Conservation (phyloP, 2,888 invertebrate species). For the Drosophila cognata region DNA sequence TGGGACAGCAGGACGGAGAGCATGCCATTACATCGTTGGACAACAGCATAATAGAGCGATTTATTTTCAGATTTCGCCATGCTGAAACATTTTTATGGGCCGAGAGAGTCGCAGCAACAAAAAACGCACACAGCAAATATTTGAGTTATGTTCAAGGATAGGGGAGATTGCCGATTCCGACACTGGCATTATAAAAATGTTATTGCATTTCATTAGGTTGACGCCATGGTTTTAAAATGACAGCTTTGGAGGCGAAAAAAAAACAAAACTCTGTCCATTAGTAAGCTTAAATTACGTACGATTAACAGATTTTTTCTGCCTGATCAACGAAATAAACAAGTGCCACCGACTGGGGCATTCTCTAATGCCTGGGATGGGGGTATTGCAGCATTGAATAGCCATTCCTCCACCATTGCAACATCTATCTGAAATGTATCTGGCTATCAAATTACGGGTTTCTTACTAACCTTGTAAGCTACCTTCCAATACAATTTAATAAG, state of each 20-base stretch:
- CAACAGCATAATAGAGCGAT: constrained; percentile 64
- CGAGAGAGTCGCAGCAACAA: constrained; percentile 4
- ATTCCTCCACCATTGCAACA: neutral
- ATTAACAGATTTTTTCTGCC: constrained; percentile 5
- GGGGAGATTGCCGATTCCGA: constrained; percentile 1
- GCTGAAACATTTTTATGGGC: constrained; percentile 36
- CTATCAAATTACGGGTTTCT: neutral
- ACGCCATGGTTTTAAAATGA: constrained; percentile 18
- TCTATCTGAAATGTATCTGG: neutral
- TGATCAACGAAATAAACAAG: constrained; percentile 1
- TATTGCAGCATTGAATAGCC: neutral
- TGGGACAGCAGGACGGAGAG: neutral
- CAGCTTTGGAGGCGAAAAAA: neutral
- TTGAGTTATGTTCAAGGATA: constrained; percentile 51
- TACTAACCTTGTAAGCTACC: neutral
- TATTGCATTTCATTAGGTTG: constrained; percentile 61
- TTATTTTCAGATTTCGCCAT: constrained; percentile 62
- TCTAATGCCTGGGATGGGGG: neutral
- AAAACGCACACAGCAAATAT: constrained; percentile 47
- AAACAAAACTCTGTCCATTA: neutral
- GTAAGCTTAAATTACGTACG: neutral
- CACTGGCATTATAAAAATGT: constrained; percentile 58
- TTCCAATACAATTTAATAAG: neutral
- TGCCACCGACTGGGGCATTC: neutral
- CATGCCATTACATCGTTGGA: constrained; percentile 29